Evolutionary conservation across 2,888 invertebrate genomes (phyloP), one percentile per base, ranked within the genome.

Genomic region (Caprella mutica): DNA sequence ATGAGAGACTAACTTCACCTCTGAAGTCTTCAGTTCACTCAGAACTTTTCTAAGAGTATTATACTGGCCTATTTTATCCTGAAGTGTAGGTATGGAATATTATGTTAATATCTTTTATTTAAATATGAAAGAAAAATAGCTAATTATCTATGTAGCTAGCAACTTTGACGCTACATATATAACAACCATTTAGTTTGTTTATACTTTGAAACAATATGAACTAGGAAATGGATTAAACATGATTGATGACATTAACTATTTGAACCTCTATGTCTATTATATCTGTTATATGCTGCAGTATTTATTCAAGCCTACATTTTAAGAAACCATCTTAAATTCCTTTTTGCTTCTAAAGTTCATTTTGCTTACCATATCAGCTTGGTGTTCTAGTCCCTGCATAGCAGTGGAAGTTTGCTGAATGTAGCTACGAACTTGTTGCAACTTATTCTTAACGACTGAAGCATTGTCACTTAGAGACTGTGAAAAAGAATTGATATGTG

Each of bases 51-150:
- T 59, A 52, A 63, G 53, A 6, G 63, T 63, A 42, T 63, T 63
- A 58, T 63, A 63, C 57, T 63, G 59, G 24, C 63, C 63, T 24
- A 63, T 59, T 46, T 63, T 63, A 8, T 38, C 40, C 63, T 63
- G 56, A 35, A 46, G 39, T 48, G n/a, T n/a, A n/a, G n/a, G n/a
- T n/a, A n/a, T n/a, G n/a, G n/a, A n/a, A n/a, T n/a, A n/a, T n/a
- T n/a, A n/a, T n/a, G n/a, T n/a, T n/a, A n/a, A n/a, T n/a, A n/a
- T n/a, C n/a, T n/a, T n/a, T n/a, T n/a, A n/a, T n/a, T n/a, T n/a
- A n/a, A n/a, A n/a, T 48, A 19, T n/a, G 19, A 48, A 42, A 42
- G 35, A 35, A 14, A 12, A 35, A 12, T 12, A 35, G 9, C 14
- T 35, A 35, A 35, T 12, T 35, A 12, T 43, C 23, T 14, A 14